phyloP scores from a whole-genome alignment of 1,140 invertebrate species.

The Drosophila sucinea region DNA sequence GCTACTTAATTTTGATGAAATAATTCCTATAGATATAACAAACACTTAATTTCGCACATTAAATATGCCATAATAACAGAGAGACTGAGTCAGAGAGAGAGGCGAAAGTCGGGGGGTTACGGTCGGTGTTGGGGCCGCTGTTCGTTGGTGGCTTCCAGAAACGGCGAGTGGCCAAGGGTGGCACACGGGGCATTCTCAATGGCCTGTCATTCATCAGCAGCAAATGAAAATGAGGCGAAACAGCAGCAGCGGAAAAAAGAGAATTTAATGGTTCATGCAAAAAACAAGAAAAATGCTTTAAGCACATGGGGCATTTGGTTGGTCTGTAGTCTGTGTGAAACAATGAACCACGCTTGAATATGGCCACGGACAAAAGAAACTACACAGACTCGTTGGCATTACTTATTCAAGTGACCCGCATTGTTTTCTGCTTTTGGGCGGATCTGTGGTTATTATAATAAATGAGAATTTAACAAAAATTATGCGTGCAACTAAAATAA shows the following conservation, averaged over 20 bases:
- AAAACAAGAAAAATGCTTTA: conserved; percentile 45
- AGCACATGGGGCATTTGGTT: conserved; percentile 34
- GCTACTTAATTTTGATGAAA: conserved; percentile 79
- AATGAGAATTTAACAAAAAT: conserved; percentile 75
- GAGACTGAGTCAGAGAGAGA: neutral
- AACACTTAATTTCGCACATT: conserved; percentile 78
- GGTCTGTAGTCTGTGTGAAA: conserved; percentile 9
- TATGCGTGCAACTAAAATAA: conserved; percentile 74
- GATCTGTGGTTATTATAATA: conserved; percentile 71
- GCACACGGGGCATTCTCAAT: conserved; percentile 44
- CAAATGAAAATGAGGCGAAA: conserved; percentile 69
- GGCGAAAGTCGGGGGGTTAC: neutral
- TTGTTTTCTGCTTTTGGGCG: conserved; percentile 36
- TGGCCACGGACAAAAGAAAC: conserved; percentile 12
- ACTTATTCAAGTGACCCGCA: conserved; percentile 41
- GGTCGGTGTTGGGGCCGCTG: conserved; percentile 4
- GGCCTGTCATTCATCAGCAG: conserved; percentile 73
- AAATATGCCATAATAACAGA: conserved; percentile 67
- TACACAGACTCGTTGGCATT: conserved; percentile 14
- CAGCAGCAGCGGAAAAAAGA: conserved; percentile 29
- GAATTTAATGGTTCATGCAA: conserved; percentile 69
- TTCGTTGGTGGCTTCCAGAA: neutral
- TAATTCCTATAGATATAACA: conserved; percentile 77
- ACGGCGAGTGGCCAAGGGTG: neutral
- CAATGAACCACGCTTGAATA: conserved; percentile 8